Conservation (phyloP, 2,888 invertebrate genomes). For the Eristalis intricaria region DNA sequence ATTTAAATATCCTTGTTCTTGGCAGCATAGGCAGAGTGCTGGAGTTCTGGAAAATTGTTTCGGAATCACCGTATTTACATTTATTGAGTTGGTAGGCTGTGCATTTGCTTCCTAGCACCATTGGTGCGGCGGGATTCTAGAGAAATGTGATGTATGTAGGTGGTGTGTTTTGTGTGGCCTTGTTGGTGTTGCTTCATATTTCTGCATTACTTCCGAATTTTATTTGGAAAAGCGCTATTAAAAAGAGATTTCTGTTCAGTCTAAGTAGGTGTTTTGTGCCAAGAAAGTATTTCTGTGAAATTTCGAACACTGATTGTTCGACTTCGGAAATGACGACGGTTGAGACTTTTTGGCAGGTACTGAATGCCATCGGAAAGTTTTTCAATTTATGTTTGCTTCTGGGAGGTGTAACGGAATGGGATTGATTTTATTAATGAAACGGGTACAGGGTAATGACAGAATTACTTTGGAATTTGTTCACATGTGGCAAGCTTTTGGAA, state of each 20-base stretch:
- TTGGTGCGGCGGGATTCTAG: neutral
- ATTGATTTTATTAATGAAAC: constrained; percentile 38
- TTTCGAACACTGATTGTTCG: constrained; percentile 34
- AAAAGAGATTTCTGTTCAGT: constrained; percentile 64
- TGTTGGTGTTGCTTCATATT: constrained; percentile 49
- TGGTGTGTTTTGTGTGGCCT: neutral
- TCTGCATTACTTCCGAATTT: constrained; percentile 46
- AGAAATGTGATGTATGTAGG: constrained; percentile 21
- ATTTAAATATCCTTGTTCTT: constrained; percentile 65
- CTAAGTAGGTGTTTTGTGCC: constrained; percentile 64
- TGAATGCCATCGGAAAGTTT: constrained; percentile 58
- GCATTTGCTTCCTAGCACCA: constrained; percentile 29
- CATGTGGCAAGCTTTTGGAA: neutral
- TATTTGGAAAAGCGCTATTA: constrained; percentile 58
- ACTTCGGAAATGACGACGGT: constrained; percentile 3
- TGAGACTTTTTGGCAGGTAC: constrained; percentile 11
- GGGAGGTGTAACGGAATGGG: neutral
- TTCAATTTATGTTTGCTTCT: constrained; percentile 58
- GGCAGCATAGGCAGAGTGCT: constrained; percentile 36
- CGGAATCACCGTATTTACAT: constrained; percentile 70
- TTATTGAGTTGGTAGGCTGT: constrained; percentile 70
- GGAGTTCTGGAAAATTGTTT: constrained; percentile 69
- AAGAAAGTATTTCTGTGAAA: constrained; percentile 45
- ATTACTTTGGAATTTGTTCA: neutral
- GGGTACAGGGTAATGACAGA: constrained; percentile 41